Percentiles rank a stretch among this genome's conserved stretches.
These are phyloP conservation scores for Hypsibius dujardini DNA, from an alignment of 1,140 invertebrate species.

Conservation along the genomic window DNA sequence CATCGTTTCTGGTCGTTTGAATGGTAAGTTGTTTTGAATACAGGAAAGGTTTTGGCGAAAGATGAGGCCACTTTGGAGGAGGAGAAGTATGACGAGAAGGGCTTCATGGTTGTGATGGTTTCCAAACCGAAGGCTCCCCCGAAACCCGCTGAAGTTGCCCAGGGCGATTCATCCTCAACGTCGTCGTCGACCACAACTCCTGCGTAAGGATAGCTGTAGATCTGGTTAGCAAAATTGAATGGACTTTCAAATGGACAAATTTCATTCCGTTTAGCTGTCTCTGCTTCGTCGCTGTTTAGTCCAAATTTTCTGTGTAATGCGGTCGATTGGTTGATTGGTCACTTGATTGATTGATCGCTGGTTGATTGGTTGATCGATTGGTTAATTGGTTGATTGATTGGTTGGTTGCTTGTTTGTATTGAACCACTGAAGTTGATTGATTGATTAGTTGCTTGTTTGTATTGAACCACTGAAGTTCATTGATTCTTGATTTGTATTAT, in stretches of 20 bases:
- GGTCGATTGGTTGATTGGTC: background rate
- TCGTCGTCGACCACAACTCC: background rate
- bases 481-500: too few species aligned
- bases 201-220: too few species aligned
- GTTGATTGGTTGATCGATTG: too few species aligned
- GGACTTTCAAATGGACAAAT: background rate
- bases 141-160: background rate
- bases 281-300: background rate
- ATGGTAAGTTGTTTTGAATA: background rate
- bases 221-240: background rate
- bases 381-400: too few species aligned
- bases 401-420: too few species aligned
- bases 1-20: background rate
- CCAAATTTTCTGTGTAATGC: background rate
- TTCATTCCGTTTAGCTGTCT: background rate
- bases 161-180: background rate
- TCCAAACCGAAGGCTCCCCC: background rate
- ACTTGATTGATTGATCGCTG: background rate
- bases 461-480: too few species aligned
- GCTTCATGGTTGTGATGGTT: slow-evolving; percentile 10
- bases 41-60: background rate
- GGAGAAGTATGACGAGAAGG: background rate
- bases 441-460: too few species aligned
- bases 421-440: too few species aligned
- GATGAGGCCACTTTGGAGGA: slow-evolving; percentile 9